These are phyloP conservation scores for Exocentrus adspersus DNA, from an alignment of 2,888 invertebrate genomes.

Conservation along the genomic window DNA sequence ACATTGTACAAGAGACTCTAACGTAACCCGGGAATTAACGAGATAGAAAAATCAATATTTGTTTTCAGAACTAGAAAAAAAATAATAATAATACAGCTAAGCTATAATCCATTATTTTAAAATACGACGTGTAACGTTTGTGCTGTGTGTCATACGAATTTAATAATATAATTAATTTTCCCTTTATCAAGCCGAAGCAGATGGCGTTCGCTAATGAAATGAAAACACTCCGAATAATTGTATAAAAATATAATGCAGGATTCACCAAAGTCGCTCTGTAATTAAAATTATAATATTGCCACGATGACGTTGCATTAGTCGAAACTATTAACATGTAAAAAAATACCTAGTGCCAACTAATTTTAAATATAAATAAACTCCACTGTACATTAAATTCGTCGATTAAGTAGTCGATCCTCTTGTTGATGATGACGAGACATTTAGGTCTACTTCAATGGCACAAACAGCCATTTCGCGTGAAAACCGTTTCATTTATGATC, in stretches of 20 bases:
- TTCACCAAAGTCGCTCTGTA: slow-evolving; percentile 38
- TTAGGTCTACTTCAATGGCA: too few relatives aligned
- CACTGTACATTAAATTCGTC: too few relatives aligned
- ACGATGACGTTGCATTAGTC: slow-evolving; percentile 9
- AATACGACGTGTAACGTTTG: slow-evolving; percentile 24
- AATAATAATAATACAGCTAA: too few relatives aligned
- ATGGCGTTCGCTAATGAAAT: slow-evolving; percentile 53
- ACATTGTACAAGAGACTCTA: too few relatives aligned
- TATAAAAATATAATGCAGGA: slow-evolving; percentile 48
- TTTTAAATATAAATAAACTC: too few relatives aligned
- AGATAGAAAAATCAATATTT: too few relatives aligned
- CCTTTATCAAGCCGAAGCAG: slow-evolving; percentile 52
- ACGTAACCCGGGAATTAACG: too few relatives aligned
- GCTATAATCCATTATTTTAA: slow-evolving; percentile 24
- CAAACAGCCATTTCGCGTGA: too few relatives aligned
- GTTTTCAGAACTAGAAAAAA: too few relatives aligned
- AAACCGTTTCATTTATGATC: too few relatives aligned
- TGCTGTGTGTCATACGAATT: slow-evolving; percentile 34
- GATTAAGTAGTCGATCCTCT: too few relatives aligned
- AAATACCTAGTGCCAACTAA: not conserved
- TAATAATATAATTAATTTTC: slow-evolving; percentile 53
- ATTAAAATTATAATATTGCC: slow-evolving; percentile 32
- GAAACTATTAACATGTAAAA: slow-evolving; percentile 8
- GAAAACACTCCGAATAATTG: slow-evolving; percentile 53
- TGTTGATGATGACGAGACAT: too few relatives aligned